Conservation (phyloP, 30 jellyfish, hydroid and myxozoan genomes). For the Pseudorhiza aurosa region DNA sequence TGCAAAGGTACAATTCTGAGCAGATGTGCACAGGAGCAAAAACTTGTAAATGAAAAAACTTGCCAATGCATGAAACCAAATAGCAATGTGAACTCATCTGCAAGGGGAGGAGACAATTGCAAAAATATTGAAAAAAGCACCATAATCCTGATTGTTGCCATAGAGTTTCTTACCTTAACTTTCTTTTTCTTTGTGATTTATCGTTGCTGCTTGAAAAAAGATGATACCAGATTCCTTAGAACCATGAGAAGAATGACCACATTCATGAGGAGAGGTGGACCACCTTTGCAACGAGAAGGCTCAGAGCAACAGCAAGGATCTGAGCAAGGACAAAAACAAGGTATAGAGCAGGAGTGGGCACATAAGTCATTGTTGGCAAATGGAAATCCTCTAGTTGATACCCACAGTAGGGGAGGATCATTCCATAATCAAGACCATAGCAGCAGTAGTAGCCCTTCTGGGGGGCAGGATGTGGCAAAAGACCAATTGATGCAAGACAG, state of each 20-base stretch:
- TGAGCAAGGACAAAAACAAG: neutral
- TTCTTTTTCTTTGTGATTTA: slow-evolving; percentile 30
- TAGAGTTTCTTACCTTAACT: slow-evolving; percentile 21
- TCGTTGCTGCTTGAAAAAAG: slow-evolving; percentile 7
- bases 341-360: neutral
- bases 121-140: neutral
- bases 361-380: neutral
- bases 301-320: too few species aligned
- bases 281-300: neutral
- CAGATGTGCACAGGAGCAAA: slow-evolving; percentile 24
- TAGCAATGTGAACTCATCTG: slow-evolving; percentile 17
- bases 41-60: slow-evolving; percentile 21
- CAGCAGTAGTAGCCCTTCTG: neutral
- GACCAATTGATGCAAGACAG: neutral
- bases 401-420: neutral
- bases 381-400: neutral
- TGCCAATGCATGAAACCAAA: slow-evolving; percentile 35
- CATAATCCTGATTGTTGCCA: slow-evolving; percentile 9
- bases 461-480: neutral
- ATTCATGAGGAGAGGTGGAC: too few species aligned
- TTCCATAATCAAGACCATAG: neutral
- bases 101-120: slow-evolving; percentile 31
- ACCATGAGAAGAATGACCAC: too few species aligned
- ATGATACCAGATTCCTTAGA: neutral
- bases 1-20: slow-evolving; percentile 38